Evolutionary conservation across 2,113 vertebrate species (phyloP), one percentile per base, ranked within the genome.

Genomic region (Sebastes fasciatus): DNA sequence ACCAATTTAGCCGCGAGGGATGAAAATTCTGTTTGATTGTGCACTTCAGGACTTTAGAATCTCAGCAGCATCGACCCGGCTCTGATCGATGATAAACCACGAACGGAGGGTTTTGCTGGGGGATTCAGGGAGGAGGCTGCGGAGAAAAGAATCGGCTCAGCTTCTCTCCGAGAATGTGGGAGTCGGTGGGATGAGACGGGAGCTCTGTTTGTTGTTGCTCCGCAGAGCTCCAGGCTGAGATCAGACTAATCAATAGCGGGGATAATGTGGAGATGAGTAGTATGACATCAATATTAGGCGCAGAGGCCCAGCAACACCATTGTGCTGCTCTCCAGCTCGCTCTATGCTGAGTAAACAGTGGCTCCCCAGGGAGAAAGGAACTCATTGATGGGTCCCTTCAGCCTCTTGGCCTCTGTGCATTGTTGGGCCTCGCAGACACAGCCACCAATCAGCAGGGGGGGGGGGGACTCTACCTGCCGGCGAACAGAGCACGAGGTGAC

Each of bases 201-300:
- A 19, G 63, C 69, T 45, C 34, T 79, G 85, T 91, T 86, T 89
- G 45, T 69, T 51, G 66, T 90, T 94, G 93, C 88, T 86, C 71
- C 84, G 51, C 86, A 65, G 66, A 9, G 14, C 88, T 83, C 12
- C 87, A 43, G 84, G 78, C 85, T 95, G 86, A 95, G 93, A 83
- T 93, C 73, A 88, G 94, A 94, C 77, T 88, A 93, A 76, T 94
- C 89, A 91, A 91, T 91, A 92, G 80, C 79, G 86, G 80, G 86
- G 83, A 83, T 91, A 88, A 88, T 51, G 83, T 85, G 90, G 87
- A 83, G 93, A 89, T 89, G 92, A 89, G 88, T 69, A 73, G 63
- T 78, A 89, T 89, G 86, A 93, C 82, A 92, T 95, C 93, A 92
- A 84, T 88, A 92, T 88, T 80, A 79, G 93, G 71, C 85, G 23